Conservation (phyloP, 2,797 vertebrate species). For the Philypnodon macrostomus region DNA sequence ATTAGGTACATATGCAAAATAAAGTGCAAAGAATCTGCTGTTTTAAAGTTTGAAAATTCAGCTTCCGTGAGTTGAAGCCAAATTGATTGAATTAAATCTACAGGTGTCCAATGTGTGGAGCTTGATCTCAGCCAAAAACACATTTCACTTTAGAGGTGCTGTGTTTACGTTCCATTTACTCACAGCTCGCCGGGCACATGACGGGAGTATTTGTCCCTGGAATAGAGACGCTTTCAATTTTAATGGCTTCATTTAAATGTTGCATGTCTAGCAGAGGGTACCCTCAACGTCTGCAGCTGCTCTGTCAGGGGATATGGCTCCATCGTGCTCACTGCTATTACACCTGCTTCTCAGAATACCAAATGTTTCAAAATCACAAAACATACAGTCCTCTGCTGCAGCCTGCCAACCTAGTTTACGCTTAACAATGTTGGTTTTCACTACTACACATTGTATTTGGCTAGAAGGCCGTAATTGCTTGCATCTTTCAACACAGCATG, state of each 20-base stretch:
- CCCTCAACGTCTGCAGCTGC: constrained; percentile 51
- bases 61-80: not conserved
- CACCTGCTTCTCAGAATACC: constrained; percentile 38
- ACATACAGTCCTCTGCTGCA: constrained; percentile 23
- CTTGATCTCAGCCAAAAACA: constrained; percentile 31
- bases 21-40: too few relatives aligned
- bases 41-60: constrained; percentile 11
- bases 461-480: constrained; percentile 20
- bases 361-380: constrained; percentile 58
- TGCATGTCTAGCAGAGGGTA: constrained; percentile 56
- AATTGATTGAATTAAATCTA: constrained; percentile 27
- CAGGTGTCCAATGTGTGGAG: constrained; percentile 36
- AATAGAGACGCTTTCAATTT: constrained; percentile 58
- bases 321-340: constrained; percentile 22
- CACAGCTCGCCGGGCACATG: constrained; percentile 43
- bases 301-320: constrained; percentile 47
- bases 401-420: constrained; percentile 26
- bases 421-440: constrained; percentile 32
- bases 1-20: not conserved
- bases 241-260: constrained; percentile 73
- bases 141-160: constrained; percentile 26
- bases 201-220: constrained; percentile 51
- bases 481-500: constrained; percentile 6
- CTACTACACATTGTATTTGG: not conserved
- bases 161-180: constrained; percentile 57